Base-by-base conservation (phyloP, 2,113 vertebrate species). In the Riparia riparia region DNA sequence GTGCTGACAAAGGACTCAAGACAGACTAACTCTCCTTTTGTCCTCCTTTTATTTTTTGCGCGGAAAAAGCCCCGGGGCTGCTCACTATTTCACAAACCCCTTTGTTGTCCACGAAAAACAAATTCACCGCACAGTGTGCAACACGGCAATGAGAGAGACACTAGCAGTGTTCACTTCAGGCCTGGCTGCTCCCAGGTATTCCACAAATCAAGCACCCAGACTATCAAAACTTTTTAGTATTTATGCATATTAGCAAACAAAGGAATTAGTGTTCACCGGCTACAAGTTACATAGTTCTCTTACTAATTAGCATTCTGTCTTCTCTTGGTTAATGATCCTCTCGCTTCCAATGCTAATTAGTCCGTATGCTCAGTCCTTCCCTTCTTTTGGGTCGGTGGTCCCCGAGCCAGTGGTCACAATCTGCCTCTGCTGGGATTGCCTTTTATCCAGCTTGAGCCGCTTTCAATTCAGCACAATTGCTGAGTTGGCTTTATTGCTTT, bases 41-140 rank as follows among this genome's bases (percentile, higher is more conserved):
- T 13, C 4, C 12, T 7, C 14, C 6, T 42, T 85, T 49, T 19
- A 29, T 12, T 78, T 78, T 63, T 24, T 13, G 10, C 4, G 6
- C 19, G 7, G 5, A 1, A 31, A 56, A 66, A 57, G 7, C 5
- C 11, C 0, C 2, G 2, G 21, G 4, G 8, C 28, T 25, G 14
- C 21, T n/a, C n/a, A 18, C 42, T 53, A 14, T 37, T 80, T 71
- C 2, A 3, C 63, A 70, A 70, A 41, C 3, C 15, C 21, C 18
- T 61, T 41, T 28, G 28, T 24, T n/a, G 12, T 15, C n/a, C 49
- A 45, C 18, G 47, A 47, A 73, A 56, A n/a, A 24, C 18, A 28
- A 26, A 47, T 39, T 28, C 18, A 26, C 44, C 15, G 15, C 12
- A 22, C 1, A 0, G n/a, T 28, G 58, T 54, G 28, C 69, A 73